Percentiles rank a stretch among this genome's conserved stretches.
phyloP scores from a whole-genome alignment of 1,140 invertebrate genomes.

The Macrobrachium nipponense region DNA sequence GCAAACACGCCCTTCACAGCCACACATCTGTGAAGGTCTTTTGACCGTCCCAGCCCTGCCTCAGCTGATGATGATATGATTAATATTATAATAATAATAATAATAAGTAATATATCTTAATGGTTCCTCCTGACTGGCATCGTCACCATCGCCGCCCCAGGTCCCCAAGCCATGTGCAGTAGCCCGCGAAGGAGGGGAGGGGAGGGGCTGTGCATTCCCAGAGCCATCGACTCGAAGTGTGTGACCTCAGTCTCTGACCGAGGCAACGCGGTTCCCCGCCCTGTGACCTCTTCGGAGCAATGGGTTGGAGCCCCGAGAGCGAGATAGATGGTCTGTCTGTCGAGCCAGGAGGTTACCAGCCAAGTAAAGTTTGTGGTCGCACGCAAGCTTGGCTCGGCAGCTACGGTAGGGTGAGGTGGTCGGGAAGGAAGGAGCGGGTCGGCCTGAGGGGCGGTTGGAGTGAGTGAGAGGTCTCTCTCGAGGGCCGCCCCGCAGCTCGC shows the following conservation, averaged over 20 bases:
- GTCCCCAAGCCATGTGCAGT: no score
- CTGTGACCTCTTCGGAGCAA: background rate
- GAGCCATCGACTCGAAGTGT: no score
- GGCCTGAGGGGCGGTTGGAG: constrained; percentile 9
- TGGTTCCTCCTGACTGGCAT: no score
- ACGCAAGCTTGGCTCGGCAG: constrained; percentile 57
- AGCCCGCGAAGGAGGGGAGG: no score
- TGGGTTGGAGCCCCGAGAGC: background rate
- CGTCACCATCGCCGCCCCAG: no score
- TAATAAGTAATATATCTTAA: no score
- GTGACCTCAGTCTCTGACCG: no score
- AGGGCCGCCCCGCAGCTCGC: background rate
- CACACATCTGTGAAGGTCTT: constrained; percentile 10
- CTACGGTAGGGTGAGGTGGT: constrained; percentile 31
- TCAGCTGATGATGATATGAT: constrained; percentile 15
- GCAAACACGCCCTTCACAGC: constrained; percentile 5
- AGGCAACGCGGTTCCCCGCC: background rate
- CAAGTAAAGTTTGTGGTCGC: constrained; percentile 59
- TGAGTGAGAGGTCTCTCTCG: no score
- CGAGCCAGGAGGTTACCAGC: constrained; percentile 13
- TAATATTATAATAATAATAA: no score
- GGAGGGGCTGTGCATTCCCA: no score
- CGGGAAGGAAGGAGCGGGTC: constrained; percentile 26
- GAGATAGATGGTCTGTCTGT: no score
- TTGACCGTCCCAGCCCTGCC: constrained; percentile 40